Percentiles rank a stretch among this genome's conserved stretches.
These are phyloP conservation scores for Anguilla pacifica DNA, from an alignment of 2,797 vertebrate genomes.

Conservation along the genomic window DNA sequence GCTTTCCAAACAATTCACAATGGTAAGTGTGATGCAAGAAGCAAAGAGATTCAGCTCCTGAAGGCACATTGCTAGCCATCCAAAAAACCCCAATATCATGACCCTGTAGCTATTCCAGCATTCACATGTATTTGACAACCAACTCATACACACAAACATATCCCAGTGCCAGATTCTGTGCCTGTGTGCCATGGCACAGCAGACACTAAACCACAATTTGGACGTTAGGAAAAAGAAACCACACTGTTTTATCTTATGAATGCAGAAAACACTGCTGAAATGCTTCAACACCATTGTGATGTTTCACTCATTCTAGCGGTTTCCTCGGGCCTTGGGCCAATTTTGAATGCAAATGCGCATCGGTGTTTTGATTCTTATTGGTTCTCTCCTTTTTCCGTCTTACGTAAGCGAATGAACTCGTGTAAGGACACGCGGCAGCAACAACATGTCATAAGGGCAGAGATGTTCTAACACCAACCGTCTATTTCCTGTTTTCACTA, in stretches of 20 bases:
- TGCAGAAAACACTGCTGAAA: slow-evolving; percentile 30
- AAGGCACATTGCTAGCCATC: not conserved
- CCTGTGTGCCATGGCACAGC: not conserved
- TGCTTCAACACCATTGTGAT: slow-evolving; percentile 3
- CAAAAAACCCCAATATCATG: not conserved
- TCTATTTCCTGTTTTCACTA: slow-evolving; percentile 38
- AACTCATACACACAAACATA: not conserved
- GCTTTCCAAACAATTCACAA: not conserved
- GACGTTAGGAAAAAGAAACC: slow-evolving; percentile 38
- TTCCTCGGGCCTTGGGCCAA: slow-evolving; percentile 14
- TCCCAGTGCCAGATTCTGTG: not conserved
- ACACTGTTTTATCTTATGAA: slow-evolving; percentile 30
- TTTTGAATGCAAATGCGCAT: slow-evolving; percentile 4
- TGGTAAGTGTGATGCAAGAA: not conserved
- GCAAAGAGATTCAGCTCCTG: not conserved
- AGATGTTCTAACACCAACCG: slow-evolving; percentile 35
- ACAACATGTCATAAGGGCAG: slow-evolving; percentile 6
- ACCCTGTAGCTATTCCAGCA: not conserved
- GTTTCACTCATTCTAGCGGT: slow-evolving; percentile 23
- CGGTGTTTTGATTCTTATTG: slow-evolving; percentile 45
- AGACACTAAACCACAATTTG: slow-evolving; percentile 29
- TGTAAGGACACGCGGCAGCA: not conserved
- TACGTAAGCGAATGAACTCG: not conserved
- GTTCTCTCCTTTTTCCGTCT: slow-evolving; percentile 42
- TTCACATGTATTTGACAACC: not conserved